Conservation (phyloP, 1,140 invertebrate species). For the Heliconius congener region DNA sequence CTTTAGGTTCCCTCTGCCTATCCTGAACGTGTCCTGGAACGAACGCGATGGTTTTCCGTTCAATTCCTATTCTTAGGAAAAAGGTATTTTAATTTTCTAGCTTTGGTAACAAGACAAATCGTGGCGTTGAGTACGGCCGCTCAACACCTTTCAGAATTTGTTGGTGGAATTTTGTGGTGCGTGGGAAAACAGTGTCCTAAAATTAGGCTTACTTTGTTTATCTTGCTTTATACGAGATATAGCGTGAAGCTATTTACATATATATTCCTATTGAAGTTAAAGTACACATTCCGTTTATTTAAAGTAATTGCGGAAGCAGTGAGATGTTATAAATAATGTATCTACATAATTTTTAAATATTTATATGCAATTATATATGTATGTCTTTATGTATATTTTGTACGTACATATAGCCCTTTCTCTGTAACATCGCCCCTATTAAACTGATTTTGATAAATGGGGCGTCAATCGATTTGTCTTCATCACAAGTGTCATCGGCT, state of each 20-base stretch:
- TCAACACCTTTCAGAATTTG: no score
- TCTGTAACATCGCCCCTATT: neutral
- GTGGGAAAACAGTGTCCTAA: neutral
- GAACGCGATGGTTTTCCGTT: no score
- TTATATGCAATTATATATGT: neutral
- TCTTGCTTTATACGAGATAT: neutral
- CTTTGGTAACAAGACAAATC: no score
- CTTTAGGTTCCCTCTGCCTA: no score
- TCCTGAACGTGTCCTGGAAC: no score
- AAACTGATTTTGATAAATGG: conserved; percentile 3
- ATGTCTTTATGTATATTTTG: neutral
- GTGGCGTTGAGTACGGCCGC: no score
- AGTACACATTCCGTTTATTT: neutral
- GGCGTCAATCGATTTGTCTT: conserved; percentile 5
- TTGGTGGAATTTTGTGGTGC: no score
- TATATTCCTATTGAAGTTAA: neutral
- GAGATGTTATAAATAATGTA: no score
- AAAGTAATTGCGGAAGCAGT: neutral
- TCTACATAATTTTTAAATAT: no score
- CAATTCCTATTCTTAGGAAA: no score
- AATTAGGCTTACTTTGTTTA: neutral
- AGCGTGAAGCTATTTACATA: neutral
- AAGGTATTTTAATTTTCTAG: no score
- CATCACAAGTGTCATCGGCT: conserved; percentile 7
- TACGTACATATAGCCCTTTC: neutral